These are phyloP conservation scores for Formica exsecta DNA, from an alignment of 1,140 invertebrate species.

Conservation along the genomic window DNA sequence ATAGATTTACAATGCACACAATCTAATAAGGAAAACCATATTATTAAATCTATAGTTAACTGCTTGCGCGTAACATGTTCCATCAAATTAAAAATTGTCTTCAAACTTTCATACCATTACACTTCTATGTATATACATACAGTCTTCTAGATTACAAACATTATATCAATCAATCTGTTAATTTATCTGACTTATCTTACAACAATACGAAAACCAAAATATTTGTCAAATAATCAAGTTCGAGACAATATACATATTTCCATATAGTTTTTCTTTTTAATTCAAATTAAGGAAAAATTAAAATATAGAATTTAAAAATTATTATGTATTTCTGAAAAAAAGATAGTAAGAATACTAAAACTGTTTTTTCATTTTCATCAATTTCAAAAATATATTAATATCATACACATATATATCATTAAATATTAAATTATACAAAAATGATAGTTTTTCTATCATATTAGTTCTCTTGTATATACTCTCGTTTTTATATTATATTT, in stretches of 20 bases:
- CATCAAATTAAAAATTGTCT: constrained; percentile 30
- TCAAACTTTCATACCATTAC: constrained; percentile 28
- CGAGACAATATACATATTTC: background rate
- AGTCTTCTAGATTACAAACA: constrained; percentile 2
- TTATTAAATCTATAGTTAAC: constrained; percentile 30
- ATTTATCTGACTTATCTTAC: constrained; percentile 12
- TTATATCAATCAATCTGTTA: constrained; percentile 13
- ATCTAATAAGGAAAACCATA: constrained; percentile 31
- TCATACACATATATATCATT: background rate
- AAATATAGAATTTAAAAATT: background rate
- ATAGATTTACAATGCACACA: constrained; percentile 53
- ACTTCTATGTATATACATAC: background rate
- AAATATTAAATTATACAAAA: constrained; percentile 16
- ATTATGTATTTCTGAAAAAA: background rate
- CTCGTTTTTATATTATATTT: background rate
- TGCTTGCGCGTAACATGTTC: constrained; percentile 9
- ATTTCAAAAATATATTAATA: background rate
- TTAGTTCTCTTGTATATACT: constrained; percentile 5
- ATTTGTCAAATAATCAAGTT: background rate
- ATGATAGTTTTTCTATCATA: background rate
- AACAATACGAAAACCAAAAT: constrained; percentile 13
- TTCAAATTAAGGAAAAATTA: background rate
- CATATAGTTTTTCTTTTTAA: constrained; percentile 6
- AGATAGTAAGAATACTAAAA: background rate
- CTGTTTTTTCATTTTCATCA: background rate